phyloP scores from a whole-genome alignment of 2,888 invertebrate genomes.

The Malacosoma neustria region DNA sequence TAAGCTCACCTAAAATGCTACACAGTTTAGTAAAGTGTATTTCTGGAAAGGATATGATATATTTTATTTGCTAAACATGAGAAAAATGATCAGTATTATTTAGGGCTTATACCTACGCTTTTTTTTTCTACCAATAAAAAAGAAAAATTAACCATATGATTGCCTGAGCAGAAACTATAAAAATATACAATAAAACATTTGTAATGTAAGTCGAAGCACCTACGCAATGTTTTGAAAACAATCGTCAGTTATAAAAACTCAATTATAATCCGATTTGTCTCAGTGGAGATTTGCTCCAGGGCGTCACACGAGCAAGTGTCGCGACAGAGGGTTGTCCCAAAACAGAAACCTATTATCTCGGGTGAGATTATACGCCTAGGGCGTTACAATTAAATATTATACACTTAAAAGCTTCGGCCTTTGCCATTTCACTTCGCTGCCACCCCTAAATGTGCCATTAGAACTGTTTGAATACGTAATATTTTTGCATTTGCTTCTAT shows the following conservation, averaged over 20 bases:
- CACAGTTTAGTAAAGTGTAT: too few relatives aligned
- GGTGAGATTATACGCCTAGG: slow-evolving; percentile 76
- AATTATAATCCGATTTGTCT: slow-evolving; percentile 71
- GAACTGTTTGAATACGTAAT: slow-evolving; percentile 75
- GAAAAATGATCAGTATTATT: too few relatives aligned
- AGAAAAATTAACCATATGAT: too few relatives aligned
- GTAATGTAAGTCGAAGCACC: neutral
- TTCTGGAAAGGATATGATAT: too few relatives aligned
- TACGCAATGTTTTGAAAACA: slow-evolving; percentile 20
- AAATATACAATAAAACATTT: too few relatives aligned
- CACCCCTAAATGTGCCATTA: slow-evolving; percentile 76
- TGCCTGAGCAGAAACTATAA: too few relatives aligned
- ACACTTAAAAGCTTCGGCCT: slow-evolving; percentile 76
- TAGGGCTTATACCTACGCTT: too few relatives aligned
- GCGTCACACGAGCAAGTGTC: slow-evolving; percentile 69
- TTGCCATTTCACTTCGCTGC: slow-evolving; percentile 74
- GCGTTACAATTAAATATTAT: slow-evolving; percentile 76
- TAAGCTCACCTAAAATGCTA: too few relatives aligned
- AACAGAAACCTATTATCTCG: slow-evolving; percentile 76
- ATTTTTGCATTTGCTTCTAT: slow-evolving; percentile 74
- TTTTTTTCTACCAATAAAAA: too few relatives aligned
- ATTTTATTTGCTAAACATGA: too few relatives aligned
- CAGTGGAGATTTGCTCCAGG: slow-evolving; percentile 59
- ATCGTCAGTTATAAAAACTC: slow-evolving; percentile 59
- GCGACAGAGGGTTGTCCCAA: slow-evolving; percentile 67